Percentiles rank a stretch among this genome's conserved stretches.
phyloP scores from a whole-genome alignment of 2,113 vertebrate species.

The Dolichallabes microphthalmus region DNA sequence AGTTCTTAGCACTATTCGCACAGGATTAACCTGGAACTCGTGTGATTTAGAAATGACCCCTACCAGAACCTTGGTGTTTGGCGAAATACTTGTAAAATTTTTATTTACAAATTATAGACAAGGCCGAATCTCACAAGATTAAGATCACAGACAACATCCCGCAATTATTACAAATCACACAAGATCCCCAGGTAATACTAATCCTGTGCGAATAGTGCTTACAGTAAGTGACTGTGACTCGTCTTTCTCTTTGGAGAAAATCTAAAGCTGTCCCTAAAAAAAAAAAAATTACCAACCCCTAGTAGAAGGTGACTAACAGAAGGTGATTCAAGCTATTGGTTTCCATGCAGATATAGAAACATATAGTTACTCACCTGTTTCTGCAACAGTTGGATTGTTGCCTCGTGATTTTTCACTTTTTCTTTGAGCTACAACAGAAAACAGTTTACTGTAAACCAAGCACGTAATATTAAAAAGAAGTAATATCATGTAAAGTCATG shows the following conservation, averaged over 20 bases:
- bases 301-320: not conserved
- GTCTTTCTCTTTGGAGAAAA: not conserved
- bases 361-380: constrained; percentile 66
- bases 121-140: no score
- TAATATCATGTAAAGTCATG: not conserved
- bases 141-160: no score
- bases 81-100: no score
- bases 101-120: no score
- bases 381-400: constrained; percentile 71
- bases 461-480: not conserved
- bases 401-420: constrained; percentile 65
- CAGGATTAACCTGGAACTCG: no score
- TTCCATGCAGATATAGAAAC: not conserved
- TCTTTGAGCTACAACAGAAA: constrained; percentile 68
- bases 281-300: not conserved
- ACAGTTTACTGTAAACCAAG: not conserved
- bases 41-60: no score
- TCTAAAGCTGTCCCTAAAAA: not conserved
- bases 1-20: no score
- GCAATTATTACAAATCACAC: no score
- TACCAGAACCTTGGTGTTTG: no score
- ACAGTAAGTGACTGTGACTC: no score
- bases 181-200: no score
- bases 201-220: no score
- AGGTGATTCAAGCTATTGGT: not conserved